Conservation (phyloP, 37 sponge, comb jelly and placozoan genomes). For the Eunapius fragilis region DNA sequence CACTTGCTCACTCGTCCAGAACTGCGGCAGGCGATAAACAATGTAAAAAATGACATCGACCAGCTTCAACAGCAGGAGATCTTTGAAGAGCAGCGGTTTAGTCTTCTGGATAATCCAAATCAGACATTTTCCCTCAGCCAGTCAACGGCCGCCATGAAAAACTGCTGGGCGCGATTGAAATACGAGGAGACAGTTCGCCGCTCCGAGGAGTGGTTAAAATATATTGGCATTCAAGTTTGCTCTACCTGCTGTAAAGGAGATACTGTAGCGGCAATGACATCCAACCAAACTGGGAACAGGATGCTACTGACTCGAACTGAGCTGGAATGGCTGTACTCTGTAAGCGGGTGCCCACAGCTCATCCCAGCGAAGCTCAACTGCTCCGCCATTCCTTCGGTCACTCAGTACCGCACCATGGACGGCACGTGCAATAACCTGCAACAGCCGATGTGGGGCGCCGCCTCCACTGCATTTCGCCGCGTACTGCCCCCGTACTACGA, state of each 20-base stretch:
- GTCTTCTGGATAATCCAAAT: neutral
- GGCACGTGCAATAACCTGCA: conserved; percentile 71
- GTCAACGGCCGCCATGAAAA: neutral
- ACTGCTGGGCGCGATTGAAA: conserved; percentile 3
- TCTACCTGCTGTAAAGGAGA: neutral
- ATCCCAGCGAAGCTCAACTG: neutral
- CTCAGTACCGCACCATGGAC: conserved; percentile 47
- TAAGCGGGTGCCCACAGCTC: neutral
- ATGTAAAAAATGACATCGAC: neutral
- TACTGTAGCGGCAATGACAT: neutral
- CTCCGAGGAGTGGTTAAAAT: neutral
- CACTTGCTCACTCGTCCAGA: neutral
- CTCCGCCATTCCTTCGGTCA: neutral
- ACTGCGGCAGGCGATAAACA: neutral
- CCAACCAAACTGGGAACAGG: neutral
- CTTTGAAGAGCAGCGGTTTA: neutral
- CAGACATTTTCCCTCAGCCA: neutral
- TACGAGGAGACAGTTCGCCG: conserved; percentile 15
- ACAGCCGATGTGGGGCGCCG: conserved; percentile 40
- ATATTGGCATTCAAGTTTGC: neutral
- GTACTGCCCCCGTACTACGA: conserved; percentile 57
- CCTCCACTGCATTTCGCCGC: conserved; percentile 35
- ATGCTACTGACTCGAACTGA: neutral
- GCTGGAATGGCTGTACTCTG: neutral
- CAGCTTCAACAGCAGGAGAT: neutral